Percentiles rank a stretch among this genome's conserved stretches.
These are phyloP conservation scores for Myotis planiceps DNA, from an alignment of 2,797 vertebrate genomes.

Conservation along the genomic window DNA sequence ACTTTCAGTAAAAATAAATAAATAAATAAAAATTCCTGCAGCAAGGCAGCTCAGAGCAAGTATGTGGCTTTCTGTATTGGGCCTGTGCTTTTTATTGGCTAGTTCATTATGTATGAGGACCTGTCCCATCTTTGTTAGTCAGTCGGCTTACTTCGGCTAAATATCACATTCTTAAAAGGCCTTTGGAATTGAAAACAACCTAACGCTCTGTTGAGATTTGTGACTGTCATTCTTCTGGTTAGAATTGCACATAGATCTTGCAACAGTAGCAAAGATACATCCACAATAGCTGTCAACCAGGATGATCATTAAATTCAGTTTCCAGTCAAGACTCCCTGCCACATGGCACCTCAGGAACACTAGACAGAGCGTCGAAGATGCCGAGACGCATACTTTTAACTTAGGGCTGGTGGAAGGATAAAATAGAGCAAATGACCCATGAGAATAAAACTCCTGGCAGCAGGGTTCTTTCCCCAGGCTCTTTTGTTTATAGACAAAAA, in stretches of 20 bases:
- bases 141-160: slow-evolving; percentile 64
- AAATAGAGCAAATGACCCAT: slow-evolving; percentile 15
- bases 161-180: slow-evolving; percentile 55
- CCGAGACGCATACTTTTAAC: slow-evolving; percentile 63
- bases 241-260: slow-evolving; percentile 14
- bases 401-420: slow-evolving; percentile 36
- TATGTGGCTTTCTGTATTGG: not conserved
- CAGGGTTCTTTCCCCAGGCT: not conserved
- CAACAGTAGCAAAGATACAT: slow-evolving; percentile 41
- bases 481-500: not conserved
- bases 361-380: slow-evolving; percentile 59
- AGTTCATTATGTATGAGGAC: slow-evolving; percentile 56
- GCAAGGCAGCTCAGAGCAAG: not conserved
- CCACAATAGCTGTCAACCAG: slow-evolving; percentile 63
- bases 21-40: not conserved
- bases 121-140: slow-evolving; percentile 54
- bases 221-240: slow-evolving; percentile 68
- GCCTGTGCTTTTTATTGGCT: slow-evolving; percentile 54
- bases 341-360: slow-evolving; percentile 67
- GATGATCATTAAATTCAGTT: slow-evolving; percentile 65
- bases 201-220: slow-evolving; percentile 57
- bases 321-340: slow-evolving; percentile 53
- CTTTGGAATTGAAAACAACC: slow-evolving; percentile 51
- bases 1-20: not conserved
- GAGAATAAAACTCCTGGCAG: slow-evolving; percentile 7